Conservation (phyloP, 2,113 vertebrate species). For the Bubo bubo region DNA sequence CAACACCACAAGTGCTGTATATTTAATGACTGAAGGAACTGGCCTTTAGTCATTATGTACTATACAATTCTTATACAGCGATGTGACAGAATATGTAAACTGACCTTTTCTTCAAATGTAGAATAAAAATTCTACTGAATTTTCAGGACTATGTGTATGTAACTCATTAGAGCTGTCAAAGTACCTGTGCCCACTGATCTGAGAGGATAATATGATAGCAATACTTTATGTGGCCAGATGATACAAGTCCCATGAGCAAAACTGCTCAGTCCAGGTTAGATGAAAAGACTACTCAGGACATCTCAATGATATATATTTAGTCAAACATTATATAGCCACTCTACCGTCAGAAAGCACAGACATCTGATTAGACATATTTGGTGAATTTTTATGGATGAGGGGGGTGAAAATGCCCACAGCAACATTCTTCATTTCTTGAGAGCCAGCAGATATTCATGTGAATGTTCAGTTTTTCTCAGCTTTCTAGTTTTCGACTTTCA, state of each 20-base stretch:
- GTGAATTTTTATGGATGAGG: not conserved
- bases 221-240: not conserved
- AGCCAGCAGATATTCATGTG: not conserved
- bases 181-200: not conserved
- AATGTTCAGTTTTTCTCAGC: not conserved
- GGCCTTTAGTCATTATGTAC: not conserved
- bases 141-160: not conserved
- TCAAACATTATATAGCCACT: not conserved
- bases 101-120: conserved; percentile 35
- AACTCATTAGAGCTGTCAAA: conserved; percentile 37
- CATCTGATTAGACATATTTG: conserved; percentile 30
- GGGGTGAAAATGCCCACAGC: conserved; percentile 6
- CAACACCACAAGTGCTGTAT: not conserved
- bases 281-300: not conserved
- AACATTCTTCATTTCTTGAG: not conserved
- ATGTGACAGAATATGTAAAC: not conserved
- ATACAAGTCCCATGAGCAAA: not conserved
- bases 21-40: not conserved
- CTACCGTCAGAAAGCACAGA: not conserved
- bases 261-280: not conserved
- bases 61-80: not conserved
- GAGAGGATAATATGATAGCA: not conserved
- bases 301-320: not conserved
- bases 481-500: not conserved
- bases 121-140: not conserved